phyloP scores from a whole-genome alignment of 30 jellyfish, hydroid and myxozoan species.

The Chironex yamaguchii region DNA sequence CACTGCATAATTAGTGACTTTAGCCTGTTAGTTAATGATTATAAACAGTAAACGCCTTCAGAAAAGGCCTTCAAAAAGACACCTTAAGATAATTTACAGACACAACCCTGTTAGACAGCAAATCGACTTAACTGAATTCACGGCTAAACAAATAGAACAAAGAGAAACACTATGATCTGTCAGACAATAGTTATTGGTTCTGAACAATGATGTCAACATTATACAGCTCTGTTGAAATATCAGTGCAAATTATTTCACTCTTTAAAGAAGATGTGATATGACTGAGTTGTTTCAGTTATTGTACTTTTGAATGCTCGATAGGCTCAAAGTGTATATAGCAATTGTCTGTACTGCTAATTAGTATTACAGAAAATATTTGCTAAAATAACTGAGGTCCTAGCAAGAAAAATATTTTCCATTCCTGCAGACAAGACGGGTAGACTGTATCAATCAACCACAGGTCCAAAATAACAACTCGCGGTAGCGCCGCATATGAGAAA shows the following conservation, averaged over 20 bases:
- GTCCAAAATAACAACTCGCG: no score
- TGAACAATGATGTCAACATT: no score
- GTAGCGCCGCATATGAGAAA: no score
- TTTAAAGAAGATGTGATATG: constrained; percentile 24
- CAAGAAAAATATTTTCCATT: neutral
- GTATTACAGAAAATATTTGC: constrained; percentile 25
- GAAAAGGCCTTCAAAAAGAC: no score
- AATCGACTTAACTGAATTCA: neutral
- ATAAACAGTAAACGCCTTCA: no score
- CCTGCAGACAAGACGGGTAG: no score
- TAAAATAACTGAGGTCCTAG: constrained; percentile 46
- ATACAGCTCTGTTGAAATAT: constrained; percentile 37
- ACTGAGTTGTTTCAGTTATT: neutral
- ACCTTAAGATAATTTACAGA: neutral
- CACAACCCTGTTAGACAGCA: neutral
- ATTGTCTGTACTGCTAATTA: constrained; percentile 18
- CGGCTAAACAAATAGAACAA: constrained; percentile 9
- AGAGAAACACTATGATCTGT: neutral
- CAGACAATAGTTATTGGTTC: no score
- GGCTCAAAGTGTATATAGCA: constrained; percentile 41
- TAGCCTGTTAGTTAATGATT: no score
- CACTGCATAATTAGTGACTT: no score
- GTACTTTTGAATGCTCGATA: constrained; percentile 24
- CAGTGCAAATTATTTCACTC: constrained; percentile 18
- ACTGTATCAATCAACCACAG: no score